phyloP scores from a whole-genome alignment of 2,888 invertebrate genomes.

The Zygogramma bicolorata region DNA sequence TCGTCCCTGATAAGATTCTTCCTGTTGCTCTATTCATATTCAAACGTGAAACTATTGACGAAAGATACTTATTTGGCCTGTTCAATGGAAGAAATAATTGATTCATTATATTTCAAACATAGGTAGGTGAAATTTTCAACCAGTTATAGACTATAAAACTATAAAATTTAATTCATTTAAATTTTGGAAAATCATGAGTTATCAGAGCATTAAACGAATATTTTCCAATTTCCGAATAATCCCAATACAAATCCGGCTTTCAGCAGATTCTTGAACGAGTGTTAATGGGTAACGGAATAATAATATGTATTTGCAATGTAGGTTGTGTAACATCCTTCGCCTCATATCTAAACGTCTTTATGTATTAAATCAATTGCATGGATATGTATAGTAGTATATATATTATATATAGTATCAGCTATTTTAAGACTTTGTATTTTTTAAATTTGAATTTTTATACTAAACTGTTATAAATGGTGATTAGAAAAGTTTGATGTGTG shows the following conservation, averaged over 20 bases:
- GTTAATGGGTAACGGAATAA: background rate
- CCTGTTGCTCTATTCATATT: no score
- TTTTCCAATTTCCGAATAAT: background rate
- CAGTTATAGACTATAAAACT: no score
- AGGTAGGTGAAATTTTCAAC: no score
- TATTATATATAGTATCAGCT: constrained; percentile 67
- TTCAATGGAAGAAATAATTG: no score
- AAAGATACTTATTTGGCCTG: no score
- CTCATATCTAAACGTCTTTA: constrained; percentile 60
- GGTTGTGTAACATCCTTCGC: background rate
- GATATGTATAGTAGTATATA: constrained; percentile 67
- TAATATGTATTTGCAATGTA: background rate
- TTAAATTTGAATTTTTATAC: constrained; percentile 70
- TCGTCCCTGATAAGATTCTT: no score
- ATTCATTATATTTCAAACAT: no score
- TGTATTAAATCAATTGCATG: constrained; percentile 67
- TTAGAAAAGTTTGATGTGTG: constrained; percentile 67
- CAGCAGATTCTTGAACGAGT: background rate
- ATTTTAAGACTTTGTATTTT: constrained; percentile 69
- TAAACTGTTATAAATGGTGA: constrained; percentile 68
- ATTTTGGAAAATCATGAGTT: no score
- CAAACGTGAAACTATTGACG: no score
- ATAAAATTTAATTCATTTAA: no score
- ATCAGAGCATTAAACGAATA: no score
- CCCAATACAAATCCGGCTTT: background rate